Base-by-base conservation (phyloP, 1,140 invertebrate species). In the Euschistus heros region DNA sequence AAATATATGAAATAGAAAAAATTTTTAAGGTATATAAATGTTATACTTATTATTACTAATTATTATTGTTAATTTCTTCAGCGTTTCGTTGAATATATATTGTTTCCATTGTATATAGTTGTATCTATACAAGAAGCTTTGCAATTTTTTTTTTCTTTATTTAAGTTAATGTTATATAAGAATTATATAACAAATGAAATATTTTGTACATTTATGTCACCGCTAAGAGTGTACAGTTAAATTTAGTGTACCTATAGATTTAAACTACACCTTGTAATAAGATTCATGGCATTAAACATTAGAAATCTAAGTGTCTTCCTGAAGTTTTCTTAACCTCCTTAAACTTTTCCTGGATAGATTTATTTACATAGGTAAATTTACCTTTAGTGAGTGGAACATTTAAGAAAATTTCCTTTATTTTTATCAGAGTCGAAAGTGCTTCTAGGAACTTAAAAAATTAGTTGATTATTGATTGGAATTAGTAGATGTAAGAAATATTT, bases 131-230 rank as follows among this genome's bases (percentile, higher is more conserved):
- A 63, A 24, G 22, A 63, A 63, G 42, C 44, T 50, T 63, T 15
- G 46, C 18, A 27, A 7, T n/a, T 24, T 14, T 54, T 14, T 54
- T 22, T 62, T 30, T 42, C 15, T 24, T 63, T 44, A 14, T 63
- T 63, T 63, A 63, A 47, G 24, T 63, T 47, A 46, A 46, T 50
- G 62, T 63, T 63, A 63, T 63, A 63, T 46, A 63, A n/a, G 24
- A 15, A 24, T 24, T 46, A 46, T 44, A 63, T 47, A 63, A 33
- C 27, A 61, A n/a, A 42, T 33, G 18, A 26, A 63, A 47, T 63
- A 63, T 63, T 63, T 63, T 63, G 62, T 63, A 63, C 44, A 33
- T 63, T 63, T 63, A 47, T 63, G 62, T 63, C 62, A 63, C 62
- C 33, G 62, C 62, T 20, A 24, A 47, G 17, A 26, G 46, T 63